These are phyloP conservation scores for Phycodurus eques DNA, from an alignment of 2,113 vertebrate genomes.

Conservation along the genomic window DNA sequence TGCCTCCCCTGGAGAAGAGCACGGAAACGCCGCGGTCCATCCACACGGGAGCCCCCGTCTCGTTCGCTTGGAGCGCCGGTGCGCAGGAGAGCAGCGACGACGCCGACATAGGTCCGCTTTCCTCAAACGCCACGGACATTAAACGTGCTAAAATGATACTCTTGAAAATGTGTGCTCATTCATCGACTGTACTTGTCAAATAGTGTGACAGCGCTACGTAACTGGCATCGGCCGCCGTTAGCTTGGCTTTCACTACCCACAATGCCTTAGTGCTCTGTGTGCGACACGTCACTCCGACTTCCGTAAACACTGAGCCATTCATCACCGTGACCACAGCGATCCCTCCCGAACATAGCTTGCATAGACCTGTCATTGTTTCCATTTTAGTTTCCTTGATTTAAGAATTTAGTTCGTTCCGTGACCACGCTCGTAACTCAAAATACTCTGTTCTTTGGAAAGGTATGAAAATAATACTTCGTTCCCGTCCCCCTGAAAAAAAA, in stretches of 20 bases:
- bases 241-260: slow-evolving; percentile 71
- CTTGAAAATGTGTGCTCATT: neutral
- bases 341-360: slow-evolving; percentile 23
- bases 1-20: slow-evolving; percentile 41
- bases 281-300: slow-evolving; percentile 82
- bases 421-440: too few relatives aligned
- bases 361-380: neutral
- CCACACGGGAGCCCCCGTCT: slow-evolving; percentile 53
- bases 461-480: too few relatives aligned
- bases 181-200: slow-evolving; percentile 10
- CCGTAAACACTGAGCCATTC: slow-evolving; percentile 72
- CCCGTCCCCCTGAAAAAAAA: too few relatives aligned
- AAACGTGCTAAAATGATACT: slow-evolving; percentile 19
- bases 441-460: too few relatives aligned
- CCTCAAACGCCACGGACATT: slow-evolving; percentile 11
- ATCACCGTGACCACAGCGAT: slow-evolving; percentile 35
- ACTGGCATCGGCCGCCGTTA: slow-evolving; percentile 54
- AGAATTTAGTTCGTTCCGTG: too few relatives aligned
- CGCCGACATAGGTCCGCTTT: slow-evolving; percentile 45
- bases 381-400: too few relatives aligned
- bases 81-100: slow-evolving; percentile 44
- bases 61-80: slow-evolving; percentile 31
- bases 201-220: slow-evolving; percentile 27
- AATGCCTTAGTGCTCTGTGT: slow-evolving; percentile 65
- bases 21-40: slow-evolving; percentile 61